Evolutionary conservation across 2,888 invertebrate species (phyloP).

Genomic region (Andrena flavipes): DNA sequence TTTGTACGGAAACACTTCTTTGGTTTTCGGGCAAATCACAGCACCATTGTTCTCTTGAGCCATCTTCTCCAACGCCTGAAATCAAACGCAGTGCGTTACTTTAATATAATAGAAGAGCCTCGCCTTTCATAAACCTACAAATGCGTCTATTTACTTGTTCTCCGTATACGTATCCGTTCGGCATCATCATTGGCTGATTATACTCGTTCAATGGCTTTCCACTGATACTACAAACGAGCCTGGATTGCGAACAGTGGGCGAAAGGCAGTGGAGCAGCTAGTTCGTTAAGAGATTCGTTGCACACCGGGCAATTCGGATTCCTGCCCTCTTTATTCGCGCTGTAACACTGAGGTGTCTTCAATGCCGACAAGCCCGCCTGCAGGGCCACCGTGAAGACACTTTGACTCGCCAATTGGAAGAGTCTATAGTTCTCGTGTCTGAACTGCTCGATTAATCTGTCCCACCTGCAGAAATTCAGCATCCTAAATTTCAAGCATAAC

Average conservation of each 20-base stretch:
- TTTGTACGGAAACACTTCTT: constrained; percentile 94
- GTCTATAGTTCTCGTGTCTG: constrained; percentile 95
- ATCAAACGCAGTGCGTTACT: constrained; percentile 66
- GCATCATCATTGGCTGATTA: constrained; percentile 99
- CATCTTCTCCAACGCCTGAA: constrained; percentile 95
- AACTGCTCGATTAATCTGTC: constrained; percentile 94
- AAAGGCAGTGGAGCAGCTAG: constrained; percentile 95
- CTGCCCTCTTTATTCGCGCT: constrained; percentile 87
- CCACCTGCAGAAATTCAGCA: constrained; percentile 88
- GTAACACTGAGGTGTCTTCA: constrained; percentile 93
- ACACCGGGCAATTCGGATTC: constrained; percentile 96
- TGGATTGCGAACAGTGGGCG: constrained; percentile 98
- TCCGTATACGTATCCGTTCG: constrained; percentile 98
- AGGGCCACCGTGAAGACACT: constrained; percentile 96
- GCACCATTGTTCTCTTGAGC: constrained; percentile 95
- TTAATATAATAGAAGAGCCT: not conserved
- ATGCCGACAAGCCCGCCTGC: constrained; percentile 96
- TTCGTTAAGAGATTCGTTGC: constrained; percentile 93
- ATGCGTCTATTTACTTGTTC: constrained; percentile 89
- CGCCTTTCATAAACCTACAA: constrained; percentile 9
- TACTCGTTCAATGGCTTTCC: constrained; percentile 97
- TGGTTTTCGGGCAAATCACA: constrained; percentile 97
- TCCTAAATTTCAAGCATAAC: not conserved
- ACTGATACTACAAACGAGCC: constrained; percentile 96
- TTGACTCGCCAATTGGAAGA: constrained; percentile 96